Percentiles rank a stretch among this genome's conserved stretches.
phyloP scores from a whole-genome alignment of 1,140 invertebrate genomes.

The Brachionus calyciflorus region DNA sequence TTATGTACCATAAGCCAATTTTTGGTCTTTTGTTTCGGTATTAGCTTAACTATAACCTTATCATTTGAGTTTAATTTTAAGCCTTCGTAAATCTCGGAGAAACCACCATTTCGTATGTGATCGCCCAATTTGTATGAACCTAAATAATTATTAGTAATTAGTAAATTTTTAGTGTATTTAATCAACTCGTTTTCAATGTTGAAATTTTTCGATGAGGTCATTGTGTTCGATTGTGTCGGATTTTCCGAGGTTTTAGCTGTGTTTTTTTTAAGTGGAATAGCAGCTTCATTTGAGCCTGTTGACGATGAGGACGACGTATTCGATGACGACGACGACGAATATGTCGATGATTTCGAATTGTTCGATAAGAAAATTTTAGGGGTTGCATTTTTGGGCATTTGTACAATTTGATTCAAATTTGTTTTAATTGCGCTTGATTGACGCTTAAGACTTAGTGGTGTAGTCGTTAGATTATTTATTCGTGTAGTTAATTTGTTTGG shows the following conservation, averaged over 20 bases:
- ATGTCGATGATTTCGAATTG: background rate
- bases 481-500: no score
- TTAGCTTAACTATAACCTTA: constrained; percentile 29
- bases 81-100: constrained; percentile 46
- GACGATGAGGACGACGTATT: constrained; percentile 32
- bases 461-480: background rate
- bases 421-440: constrained; percentile 3
- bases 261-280: background rate
- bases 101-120: constrained; percentile 38
- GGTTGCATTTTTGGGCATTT: background rate
- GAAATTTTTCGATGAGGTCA: constrained; percentile 1
- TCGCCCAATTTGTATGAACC: constrained; percentile 24
- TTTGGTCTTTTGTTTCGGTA: constrained; percentile 46
- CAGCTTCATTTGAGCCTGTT: background rate
- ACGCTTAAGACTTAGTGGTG: background rate
- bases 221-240: background rate
- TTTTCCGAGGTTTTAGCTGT: no score
- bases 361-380: background rate
- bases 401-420: background rate
- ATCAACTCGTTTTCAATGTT: constrained; percentile 44
- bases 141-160: background rate
- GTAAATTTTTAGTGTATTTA: constrained; percentile 31
- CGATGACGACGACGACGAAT: constrained; percentile 20
- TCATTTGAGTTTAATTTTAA: background rate
- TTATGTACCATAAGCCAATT: constrained; percentile 47